Evolutionary conservation across 2,113 vertebrate genomes (phyloP).

Genomic region (Aphyosemion australe): DNA sequence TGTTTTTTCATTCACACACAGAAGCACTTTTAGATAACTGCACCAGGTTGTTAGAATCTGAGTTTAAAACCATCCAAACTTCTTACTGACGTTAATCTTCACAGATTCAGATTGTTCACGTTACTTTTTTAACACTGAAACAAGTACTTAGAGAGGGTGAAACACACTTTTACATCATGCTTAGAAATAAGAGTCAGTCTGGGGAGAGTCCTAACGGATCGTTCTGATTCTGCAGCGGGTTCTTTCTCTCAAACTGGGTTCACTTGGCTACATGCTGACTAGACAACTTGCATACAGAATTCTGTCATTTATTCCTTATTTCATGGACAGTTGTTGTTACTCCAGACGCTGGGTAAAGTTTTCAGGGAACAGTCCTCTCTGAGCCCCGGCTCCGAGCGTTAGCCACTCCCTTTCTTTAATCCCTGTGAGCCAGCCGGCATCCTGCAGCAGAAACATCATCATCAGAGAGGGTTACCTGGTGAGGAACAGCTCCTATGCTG

Average conservation of each 20-base stretch:
- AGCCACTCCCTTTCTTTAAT: slow-evolving; percentile 90
- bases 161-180: slow-evolving; percentile 76
- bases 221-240: no score
- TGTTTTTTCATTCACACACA: no score
- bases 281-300: slow-evolving; percentile 61
- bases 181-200: slow-evolving; percentile 44
- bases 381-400: slow-evolving; percentile 78
- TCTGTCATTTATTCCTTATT: slow-evolving; percentile 13
- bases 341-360: slow-evolving; percentile 89
- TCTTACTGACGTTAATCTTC: no score
- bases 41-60: no score
- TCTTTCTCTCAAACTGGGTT: slow-evolving; percentile 42
- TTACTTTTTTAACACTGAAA: slow-evolving; percentile 54
- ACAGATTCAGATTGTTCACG: no score
- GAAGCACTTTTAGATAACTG: no score
- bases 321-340: slow-evolving; percentile 57
- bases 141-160: slow-evolving; percentile 65
- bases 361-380: slow-evolving; percentile 95
- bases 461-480: background rate
- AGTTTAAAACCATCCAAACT: no score
- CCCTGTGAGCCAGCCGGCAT: slow-evolving; percentile 96
- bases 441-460: slow-evolving; percentile 70
- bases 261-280: slow-evolving; percentile 63
- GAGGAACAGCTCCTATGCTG: no score
- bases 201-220: background rate